Conservation (phyloP, 2,888 invertebrate species). For the Pollenia griseotomentosa region DNA sequence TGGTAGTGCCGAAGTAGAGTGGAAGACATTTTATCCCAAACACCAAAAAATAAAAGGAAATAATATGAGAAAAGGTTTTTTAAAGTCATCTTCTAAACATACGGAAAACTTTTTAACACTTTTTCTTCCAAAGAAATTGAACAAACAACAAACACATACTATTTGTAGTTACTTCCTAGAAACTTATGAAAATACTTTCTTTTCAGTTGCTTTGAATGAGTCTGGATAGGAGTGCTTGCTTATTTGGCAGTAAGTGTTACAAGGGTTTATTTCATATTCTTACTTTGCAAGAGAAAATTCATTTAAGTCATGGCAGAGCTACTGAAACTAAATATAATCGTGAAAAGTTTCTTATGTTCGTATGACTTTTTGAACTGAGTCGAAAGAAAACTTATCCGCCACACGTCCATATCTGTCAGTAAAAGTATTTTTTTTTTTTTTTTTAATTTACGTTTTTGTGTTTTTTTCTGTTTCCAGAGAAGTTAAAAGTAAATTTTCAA, state of each 20-base stretch:
- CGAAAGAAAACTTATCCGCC: conserved; percentile 64
- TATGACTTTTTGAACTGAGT: conserved; percentile 57
- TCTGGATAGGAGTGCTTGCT: conserved; percentile 13
- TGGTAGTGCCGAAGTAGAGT: conserved; percentile 16
- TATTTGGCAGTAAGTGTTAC: conserved; percentile 19
- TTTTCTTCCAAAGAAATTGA: conserved; percentile 29
- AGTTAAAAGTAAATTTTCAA: conserved; percentile 54
- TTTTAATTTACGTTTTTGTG: conserved; percentile 38
- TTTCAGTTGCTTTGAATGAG: conserved; percentile 25
- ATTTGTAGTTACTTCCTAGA: conserved; percentile 58
- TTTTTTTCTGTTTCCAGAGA: conserved; percentile 7
- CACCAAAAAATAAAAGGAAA: neutral
- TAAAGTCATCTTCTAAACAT: conserved; percentile 51
- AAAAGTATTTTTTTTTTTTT: conserved; percentile 55
- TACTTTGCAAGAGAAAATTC: conserved; percentile 11
- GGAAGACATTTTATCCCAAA: conserved; percentile 23
- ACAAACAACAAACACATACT: conserved; percentile 46
- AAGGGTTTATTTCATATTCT: neutral
- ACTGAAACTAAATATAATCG: conserved; percentile 35
- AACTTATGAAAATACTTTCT: conserved; percentile 52
- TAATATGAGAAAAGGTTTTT: conserved; percentile 31
- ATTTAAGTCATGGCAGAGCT: conserved; percentile 18
- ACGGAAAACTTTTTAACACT: conserved; percentile 61
- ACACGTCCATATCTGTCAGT: conserved; percentile 61
- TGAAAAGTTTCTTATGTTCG: conserved; percentile 57